A percentile compares a stretch with the other conserved stretches of the same genome.
phyloP scores from a whole-genome alignment of 1,140 invertebrate species.

The Adelges cooleyi region DNA sequence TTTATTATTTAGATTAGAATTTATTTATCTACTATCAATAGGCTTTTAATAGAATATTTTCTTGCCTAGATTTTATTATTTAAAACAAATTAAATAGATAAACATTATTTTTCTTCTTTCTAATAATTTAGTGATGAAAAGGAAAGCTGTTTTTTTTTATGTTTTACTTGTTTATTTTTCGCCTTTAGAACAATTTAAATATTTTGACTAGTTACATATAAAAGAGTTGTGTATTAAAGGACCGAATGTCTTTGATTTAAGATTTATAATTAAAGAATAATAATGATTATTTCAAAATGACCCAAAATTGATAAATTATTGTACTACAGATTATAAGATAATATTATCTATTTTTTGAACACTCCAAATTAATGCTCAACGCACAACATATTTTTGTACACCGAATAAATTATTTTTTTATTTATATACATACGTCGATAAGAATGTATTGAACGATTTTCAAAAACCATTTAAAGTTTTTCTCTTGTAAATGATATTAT shows the following conservation, averaged over 20 bases:
- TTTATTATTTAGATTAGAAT: constrained; percentile 11
- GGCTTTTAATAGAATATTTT: constrained; percentile 14
- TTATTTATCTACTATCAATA: constrained; percentile 4
- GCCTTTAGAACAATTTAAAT: constrained; percentile 23
- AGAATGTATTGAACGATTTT: too few relatives aligned
- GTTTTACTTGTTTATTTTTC: constrained; percentile 19
- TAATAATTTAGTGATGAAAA: constrained; percentile 6
- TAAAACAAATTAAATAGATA: too few relatives aligned
- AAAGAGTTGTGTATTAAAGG: too few relatives aligned
- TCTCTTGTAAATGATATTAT: too few relatives aligned
- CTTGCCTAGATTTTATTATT: neutral
- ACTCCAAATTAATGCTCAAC: too few relatives aligned
- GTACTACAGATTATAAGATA: too few relatives aligned
- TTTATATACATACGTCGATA: too few relatives aligned
- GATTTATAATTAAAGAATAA: too few relatives aligned
- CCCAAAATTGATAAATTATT: too few relatives aligned
- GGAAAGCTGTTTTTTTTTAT: constrained; percentile 10
- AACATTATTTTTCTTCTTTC: neutral
- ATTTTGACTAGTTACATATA: constrained; percentile 1
- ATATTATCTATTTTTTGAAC: too few relatives aligned
- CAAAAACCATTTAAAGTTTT: too few relatives aligned
- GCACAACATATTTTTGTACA: constrained; percentile 11
- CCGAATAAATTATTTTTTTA: neutral
- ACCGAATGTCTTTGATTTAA: too few relatives aligned
- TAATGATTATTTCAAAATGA: neutral